phyloP scores from a whole-genome alignment of 2,113 vertebrate genomes.

The Lagenorhynchus albirostris region DNA sequence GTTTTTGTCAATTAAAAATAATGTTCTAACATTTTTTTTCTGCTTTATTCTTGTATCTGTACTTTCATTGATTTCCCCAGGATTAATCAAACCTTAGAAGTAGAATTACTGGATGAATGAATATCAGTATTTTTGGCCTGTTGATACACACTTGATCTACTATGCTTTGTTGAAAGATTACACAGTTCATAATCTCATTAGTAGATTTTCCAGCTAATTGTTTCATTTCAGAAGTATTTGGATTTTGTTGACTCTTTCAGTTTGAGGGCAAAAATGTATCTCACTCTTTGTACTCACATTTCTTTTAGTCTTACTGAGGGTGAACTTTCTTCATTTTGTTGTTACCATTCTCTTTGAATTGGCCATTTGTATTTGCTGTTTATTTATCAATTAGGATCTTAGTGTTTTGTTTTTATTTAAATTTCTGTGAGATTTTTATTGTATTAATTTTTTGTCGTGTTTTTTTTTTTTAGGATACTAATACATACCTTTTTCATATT shows the following conservation, averaged over 20 bases:
- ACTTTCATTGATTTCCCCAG: background rate
- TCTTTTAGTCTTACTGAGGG: background rate
- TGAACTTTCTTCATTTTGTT: background rate
- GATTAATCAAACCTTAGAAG: background rate
- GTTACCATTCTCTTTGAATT: background rate
- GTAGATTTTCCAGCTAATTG: background rate
- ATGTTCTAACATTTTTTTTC: background rate
- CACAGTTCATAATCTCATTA: background rate
- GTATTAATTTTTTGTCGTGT: background rate
- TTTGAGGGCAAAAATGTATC: background rate
- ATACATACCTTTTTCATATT: background rate
- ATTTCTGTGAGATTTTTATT: constrained; percentile 2
- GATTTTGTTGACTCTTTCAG: background rate
- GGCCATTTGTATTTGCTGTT: background rate
- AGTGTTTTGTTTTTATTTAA: constrained; percentile 11
- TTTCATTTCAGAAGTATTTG: background rate
- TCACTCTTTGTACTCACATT: background rate
- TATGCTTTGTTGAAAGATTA: background rate
- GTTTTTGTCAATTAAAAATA: background rate
- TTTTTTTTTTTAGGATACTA: background rate
- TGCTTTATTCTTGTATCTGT: background rate
- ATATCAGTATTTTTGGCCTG: background rate
- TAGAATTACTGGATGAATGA: background rate
- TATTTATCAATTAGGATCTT: background rate
- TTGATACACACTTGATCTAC: background rate